These are phyloP conservation scores for Mamestra brassicae DNA, from an alignment of 2,888 invertebrate species.

Conservation along the genomic window DNA sequence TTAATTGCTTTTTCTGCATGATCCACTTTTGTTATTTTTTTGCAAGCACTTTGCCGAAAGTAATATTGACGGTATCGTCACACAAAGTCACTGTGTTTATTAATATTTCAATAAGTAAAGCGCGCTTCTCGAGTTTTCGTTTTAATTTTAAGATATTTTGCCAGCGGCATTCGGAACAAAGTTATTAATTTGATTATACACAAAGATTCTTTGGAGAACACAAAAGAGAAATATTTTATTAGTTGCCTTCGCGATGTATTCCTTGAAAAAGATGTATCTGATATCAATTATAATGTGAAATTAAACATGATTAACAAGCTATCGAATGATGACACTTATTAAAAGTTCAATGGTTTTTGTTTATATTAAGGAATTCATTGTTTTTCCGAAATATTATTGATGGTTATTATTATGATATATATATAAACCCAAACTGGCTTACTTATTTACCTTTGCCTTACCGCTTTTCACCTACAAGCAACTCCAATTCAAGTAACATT, in stretches of 20 bases:
- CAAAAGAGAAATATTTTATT: constrained; percentile 7
- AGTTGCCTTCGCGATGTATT: neutral
- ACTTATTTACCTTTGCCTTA: too few relatives aligned
- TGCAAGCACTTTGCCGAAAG: constrained; percentile 1
- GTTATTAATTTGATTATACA: constrained; percentile 23
- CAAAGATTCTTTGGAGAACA: neutral
- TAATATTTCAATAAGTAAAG: constrained; percentile 26
- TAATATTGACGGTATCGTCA: constrained; percentile 15
- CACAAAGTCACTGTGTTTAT: constrained; percentile 21
- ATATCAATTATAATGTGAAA: neutral
- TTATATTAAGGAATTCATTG: too few relatives aligned
- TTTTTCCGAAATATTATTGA: too few relatives aligned
- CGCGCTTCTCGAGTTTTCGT: constrained; percentile 4
- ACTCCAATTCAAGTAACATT: too few relatives aligned
- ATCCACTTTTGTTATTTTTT: constrained; percentile 28
- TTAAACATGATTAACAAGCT: neutral
- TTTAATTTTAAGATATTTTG: neutral
- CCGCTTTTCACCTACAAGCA: too few relatives aligned
- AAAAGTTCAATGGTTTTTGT: too few relatives aligned
- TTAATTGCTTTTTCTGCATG: constrained; percentile 43
- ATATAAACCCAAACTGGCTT: too few relatives aligned
- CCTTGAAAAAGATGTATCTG: neutral
- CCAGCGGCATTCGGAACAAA: neutral
- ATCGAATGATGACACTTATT: neutral
- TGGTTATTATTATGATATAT: too few relatives aligned